These are phyloP conservation scores for Tolmerus cingulatus DNA, from an alignment of 2,888 invertebrate species.

Conservation along the genomic window DNA sequence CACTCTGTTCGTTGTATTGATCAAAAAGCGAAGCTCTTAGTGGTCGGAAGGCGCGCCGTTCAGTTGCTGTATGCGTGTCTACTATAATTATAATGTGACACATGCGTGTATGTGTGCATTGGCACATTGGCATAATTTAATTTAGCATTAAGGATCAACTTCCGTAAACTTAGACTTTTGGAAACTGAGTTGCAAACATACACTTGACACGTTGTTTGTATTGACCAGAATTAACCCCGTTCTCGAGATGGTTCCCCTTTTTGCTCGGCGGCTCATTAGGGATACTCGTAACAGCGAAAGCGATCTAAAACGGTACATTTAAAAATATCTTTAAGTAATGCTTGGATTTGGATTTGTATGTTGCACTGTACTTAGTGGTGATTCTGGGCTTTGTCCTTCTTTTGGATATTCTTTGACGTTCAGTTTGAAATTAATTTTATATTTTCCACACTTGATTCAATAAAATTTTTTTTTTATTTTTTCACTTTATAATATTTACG, in stretches of 20 bases:
- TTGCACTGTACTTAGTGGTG: background rate
- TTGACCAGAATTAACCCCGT: background rate
- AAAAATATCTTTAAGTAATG: background rate
- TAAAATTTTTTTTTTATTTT: no score
- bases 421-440: no score
- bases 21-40: background rate
- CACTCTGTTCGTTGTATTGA: constrained; percentile 14
- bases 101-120: background rate
- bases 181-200: background rate
- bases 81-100: background rate
- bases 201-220: background rate
- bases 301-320: background rate
- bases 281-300: background rate
- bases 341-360: background rate
- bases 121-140: constrained; percentile 37
- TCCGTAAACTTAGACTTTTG: constrained; percentile 12
- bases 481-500: no score
- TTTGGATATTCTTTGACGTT: background rate
- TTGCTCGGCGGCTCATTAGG: background rate
- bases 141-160: constrained; percentile 30
- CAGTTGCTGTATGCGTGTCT: background rate
- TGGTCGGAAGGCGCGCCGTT: background rate
- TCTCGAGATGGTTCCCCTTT: background rate
- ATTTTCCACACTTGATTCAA: no score
- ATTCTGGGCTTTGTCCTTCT: background rate